phyloP scores from a whole-genome alignment of 1,140 invertebrate genomes.

The Hylaeus volcanicus region DNA sequence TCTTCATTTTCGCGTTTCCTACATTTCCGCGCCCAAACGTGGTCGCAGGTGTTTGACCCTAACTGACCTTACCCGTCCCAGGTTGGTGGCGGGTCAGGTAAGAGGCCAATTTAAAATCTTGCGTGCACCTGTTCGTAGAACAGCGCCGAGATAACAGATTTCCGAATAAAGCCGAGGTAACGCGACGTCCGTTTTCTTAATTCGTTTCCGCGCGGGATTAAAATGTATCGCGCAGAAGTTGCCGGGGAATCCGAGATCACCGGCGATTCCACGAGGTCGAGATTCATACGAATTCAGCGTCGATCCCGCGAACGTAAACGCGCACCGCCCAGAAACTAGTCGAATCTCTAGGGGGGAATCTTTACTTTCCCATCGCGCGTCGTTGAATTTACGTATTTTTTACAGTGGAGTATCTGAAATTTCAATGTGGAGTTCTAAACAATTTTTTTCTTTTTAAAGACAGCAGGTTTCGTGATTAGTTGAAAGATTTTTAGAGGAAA shows the following conservation, averaged over 20 bases:
- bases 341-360: too few relatives aligned
- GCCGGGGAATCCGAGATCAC: background rate
- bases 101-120: conserved; percentile 48
- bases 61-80: conserved; percentile 49
- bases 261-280: conserved; percentile 24
- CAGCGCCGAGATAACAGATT: conserved; percentile 45
- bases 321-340: background rate
- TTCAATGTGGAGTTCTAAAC: too few relatives aligned
- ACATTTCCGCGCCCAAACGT: background rate
- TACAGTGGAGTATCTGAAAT: too few relatives aligned
- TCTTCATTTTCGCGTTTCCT: too few relatives aligned
- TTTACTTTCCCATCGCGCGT: too few relatives aligned
- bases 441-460: too few relatives aligned
- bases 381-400: too few relatives aligned
- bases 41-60: conserved; percentile 42
- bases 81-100: conserved; percentile 19
- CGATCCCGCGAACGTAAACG: background rate
- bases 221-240: conserved; percentile 22
- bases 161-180: conserved; percentile 23
- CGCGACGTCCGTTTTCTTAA: conserved; percentile 6
- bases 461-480: too few relatives aligned
- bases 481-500: too few relatives aligned
- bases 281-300: conserved; percentile 18
- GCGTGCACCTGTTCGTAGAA: conserved; percentile 32
- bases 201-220: conserved; percentile 10